These are phyloP conservation scores for Pygoscelis antarcticus DNA, from an alignment of 2,113 vertebrate species.

Conservation along the genomic window DNA sequence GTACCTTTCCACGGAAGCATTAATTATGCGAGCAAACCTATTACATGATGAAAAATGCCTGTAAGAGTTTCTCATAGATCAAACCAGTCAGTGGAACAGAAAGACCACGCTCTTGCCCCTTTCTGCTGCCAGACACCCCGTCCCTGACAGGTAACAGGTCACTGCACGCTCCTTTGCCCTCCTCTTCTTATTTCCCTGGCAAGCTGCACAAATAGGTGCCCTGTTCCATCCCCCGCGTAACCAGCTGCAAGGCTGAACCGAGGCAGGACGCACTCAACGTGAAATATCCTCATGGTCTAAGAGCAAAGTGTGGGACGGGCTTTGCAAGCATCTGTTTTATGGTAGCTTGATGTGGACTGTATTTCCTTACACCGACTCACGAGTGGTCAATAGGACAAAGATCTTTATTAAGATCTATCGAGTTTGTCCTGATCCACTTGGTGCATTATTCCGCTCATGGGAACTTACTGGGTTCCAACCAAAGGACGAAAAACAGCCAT, in stretches of 20 bases:
- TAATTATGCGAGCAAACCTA: not conserved
- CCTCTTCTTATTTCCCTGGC: not conserved
- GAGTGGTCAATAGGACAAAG: not conserved
- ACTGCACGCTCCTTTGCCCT: not conserved
- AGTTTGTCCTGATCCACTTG: not conserved
- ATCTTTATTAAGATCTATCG: accelerated
- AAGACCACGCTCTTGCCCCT: not conserved
- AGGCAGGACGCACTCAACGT: accelerated
- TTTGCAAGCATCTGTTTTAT: not conserved
- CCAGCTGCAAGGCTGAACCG: not conserved
- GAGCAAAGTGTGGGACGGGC: not conserved
- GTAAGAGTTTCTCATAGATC: not conserved
- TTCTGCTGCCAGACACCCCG: not conserved
- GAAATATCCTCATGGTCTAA: accelerated
- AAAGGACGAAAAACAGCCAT: not conserved
- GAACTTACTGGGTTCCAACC: not conserved
- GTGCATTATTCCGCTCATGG: not conserved
- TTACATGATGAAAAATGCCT: not conserved
- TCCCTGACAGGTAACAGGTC: not conserved
- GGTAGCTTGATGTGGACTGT: not conserved
- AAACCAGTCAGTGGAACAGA: not conserved
- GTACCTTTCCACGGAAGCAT: not conserved
- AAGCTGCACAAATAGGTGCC: too few relatives aligned
- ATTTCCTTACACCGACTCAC: not conserved
- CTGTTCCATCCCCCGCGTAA: not conserved